Percentiles rank a stretch among this genome's conserved stretches.
These are phyloP conservation scores for Mormyrus lacerda DNA, from an alignment of 2,113 vertebrate species.

Conservation along the genomic window DNA sequence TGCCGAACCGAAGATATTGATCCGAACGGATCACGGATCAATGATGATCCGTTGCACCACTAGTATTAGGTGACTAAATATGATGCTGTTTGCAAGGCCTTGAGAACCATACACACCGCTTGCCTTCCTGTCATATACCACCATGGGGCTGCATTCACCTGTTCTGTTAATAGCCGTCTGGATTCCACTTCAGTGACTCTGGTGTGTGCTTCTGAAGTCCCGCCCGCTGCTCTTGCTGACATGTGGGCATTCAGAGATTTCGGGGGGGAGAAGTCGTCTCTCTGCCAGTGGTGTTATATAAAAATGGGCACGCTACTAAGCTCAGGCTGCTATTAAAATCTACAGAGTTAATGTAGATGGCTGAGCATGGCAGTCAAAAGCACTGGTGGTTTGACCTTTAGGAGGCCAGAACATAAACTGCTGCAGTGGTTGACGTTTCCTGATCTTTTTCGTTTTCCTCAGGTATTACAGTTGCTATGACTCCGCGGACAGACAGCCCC, in stretches of 20 bases:
- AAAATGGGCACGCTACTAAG: background rate
- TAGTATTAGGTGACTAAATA: background rate
- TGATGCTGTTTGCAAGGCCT: background rate
- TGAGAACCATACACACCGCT: background rate
- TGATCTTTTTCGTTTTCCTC: background rate
- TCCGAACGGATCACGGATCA: no score
- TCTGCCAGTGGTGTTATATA: background rate
- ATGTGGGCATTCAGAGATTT: background rate
- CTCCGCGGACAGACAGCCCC: conserved; percentile 72
- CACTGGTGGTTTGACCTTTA: background rate
- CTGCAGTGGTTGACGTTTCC: background rate
- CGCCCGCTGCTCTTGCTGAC: background rate
- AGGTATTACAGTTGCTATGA: conserved; percentile 84
- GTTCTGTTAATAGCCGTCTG: background rate
- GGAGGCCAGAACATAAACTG: background rate
- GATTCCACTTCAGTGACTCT: background rate
- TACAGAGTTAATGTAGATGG: background rate
- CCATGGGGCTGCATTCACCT: background rate
- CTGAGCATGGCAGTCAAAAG: background rate
- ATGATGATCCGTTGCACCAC: no score
- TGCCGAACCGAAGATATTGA: no score
- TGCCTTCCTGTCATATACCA: background rate
- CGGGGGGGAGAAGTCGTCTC: background rate
- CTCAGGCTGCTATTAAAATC: background rate
- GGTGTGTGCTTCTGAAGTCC: background rate